A percentile compares a stretch with the other conserved stretches of the same genome.
Conservation (phyloP, 2,888 invertebrate species). For the Tetranychus truncatus region DNA sequence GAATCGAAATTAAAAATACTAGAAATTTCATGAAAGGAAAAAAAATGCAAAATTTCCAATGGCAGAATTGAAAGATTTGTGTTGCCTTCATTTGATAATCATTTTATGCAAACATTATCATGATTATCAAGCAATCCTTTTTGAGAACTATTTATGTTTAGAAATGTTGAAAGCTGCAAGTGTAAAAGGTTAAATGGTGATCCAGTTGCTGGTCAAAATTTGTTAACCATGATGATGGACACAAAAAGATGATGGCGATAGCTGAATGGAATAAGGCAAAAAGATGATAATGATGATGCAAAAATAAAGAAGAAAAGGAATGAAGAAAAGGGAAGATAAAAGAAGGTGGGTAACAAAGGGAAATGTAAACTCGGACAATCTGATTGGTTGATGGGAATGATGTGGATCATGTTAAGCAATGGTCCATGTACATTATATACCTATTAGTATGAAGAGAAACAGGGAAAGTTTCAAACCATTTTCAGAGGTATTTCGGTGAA, state of each 20-base stretch:
- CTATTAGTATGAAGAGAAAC: background rate
- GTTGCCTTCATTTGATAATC: too few species aligned
- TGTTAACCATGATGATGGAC: background rate
- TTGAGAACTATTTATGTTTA: background rate
- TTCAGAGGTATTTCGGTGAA: slow-evolving; percentile 1
- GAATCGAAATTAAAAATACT: too few species aligned
- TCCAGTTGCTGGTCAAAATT: background rate
- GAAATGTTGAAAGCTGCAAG: background rate
- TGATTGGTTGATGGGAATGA: background rate
- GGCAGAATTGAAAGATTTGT: too few species aligned
- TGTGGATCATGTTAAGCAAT: background rate
- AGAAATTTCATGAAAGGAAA: too few species aligned
- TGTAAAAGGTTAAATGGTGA: slow-evolving; percentile 1
- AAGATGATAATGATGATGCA: background rate
- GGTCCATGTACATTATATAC: background rate
- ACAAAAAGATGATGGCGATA: background rate
- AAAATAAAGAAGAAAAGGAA: background rate
- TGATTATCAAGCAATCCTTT: too few species aligned
- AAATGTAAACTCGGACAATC: background rate
- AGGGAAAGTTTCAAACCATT: background rate
- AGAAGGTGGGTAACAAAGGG: slow-evolving; percentile 1
- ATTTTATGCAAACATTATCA: too few species aligned
- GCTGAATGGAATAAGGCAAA: background rate
- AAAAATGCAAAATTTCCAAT: too few species aligned
- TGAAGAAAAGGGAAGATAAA: background rate